A percentile compares a stretch with the other conserved stretches of the same genome.
These are phyloP conservation scores for Sialis lutaria DNA, from an alignment of 2,888 invertebrate species.

Conservation along the genomic window DNA sequence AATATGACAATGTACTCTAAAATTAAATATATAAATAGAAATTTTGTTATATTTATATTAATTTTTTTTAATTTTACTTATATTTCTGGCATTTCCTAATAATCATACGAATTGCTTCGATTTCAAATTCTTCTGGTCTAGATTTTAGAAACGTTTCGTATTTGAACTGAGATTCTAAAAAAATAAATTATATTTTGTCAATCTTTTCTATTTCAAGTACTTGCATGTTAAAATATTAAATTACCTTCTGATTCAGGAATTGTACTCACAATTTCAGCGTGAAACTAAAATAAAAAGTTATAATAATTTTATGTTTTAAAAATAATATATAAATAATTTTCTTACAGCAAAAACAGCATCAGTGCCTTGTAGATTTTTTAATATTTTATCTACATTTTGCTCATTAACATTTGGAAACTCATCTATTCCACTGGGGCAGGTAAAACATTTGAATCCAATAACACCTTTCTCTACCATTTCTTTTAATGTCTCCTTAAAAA, in stretches of 20 bases:
- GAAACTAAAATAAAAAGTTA: constrained; percentile 33
- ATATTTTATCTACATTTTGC: constrained; percentile 36
- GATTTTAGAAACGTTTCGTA: constrained; percentile 45
- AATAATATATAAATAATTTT: constrained; percentile 7
- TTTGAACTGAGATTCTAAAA: constrained; percentile 30
- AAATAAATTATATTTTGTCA: neutral
- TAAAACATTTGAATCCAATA: constrained; percentile 57
- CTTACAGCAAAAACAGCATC: constrained; percentile 45
- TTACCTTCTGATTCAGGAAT: constrained; percentile 5
- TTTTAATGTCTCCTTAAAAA: constrained; percentile 34
- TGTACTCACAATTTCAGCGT: constrained; percentile 43
- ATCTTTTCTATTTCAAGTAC: too few species aligned
- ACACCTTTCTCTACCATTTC: constrained; percentile 44
- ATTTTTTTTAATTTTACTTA: constrained; percentile 23
- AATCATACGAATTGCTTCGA: constrained; percentile 41
- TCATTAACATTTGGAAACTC: constrained; percentile 46
- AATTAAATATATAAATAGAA: constrained; percentile 6
- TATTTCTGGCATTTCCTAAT: constrained; percentile 35
- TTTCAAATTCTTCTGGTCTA: constrained; percentile 48
- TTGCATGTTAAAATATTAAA: too few species aligned
- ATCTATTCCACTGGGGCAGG: constrained; percentile 48
- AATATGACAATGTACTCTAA: constrained; percentile 44
- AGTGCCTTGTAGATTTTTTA: constrained; percentile 37
- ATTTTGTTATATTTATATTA: neutral
- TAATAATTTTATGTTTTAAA: neutral